These are phyloP conservation scores for Danionella dracula DNA, from an alignment of 2,797 vertebrate species.

Conservation along the genomic window DNA sequence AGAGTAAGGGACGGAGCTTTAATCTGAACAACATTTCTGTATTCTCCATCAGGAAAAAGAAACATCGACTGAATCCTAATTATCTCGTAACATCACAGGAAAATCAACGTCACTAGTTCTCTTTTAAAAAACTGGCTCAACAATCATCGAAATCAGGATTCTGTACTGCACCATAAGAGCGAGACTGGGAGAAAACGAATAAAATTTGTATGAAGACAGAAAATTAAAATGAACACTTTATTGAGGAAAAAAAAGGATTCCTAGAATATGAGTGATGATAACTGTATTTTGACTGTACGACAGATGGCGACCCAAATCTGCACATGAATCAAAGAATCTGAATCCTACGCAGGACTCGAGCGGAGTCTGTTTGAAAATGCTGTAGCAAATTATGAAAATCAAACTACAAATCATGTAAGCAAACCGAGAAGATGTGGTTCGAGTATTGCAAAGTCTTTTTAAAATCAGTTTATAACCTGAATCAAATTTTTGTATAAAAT, in stretches of 20 bases:
- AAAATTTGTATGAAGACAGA: conserved; percentile 8
- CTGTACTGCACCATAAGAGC: conserved; percentile 44
- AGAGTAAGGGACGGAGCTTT: neutral
- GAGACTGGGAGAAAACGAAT: conserved; percentile 18
- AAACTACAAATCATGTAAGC: neutral
- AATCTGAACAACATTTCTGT: conserved; percentile 9
- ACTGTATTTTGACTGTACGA: conserved; percentile 10
- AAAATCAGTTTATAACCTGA: neutral
- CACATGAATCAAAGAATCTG: neutral
- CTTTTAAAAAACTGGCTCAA: too few species aligned
- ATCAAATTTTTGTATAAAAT: neutral
- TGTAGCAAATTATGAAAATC: neutral
- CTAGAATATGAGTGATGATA: neutral
- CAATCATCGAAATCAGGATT: conserved; percentile 23
- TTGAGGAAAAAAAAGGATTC: neutral
- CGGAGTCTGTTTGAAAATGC: neutral
- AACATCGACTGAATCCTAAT: neutral
- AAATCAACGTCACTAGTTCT: neutral
- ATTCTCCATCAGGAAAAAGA: conserved; percentile 4
- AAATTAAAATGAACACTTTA: neutral
- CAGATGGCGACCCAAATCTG: conserved; percentile 1
- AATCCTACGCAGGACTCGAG: neutral
- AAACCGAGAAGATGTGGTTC: neutral
- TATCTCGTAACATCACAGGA: neutral
- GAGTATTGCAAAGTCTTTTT: neutral